Conservation (phyloP, 2,113 vertebrate species). For the Stigmatopora nigra region DNA sequence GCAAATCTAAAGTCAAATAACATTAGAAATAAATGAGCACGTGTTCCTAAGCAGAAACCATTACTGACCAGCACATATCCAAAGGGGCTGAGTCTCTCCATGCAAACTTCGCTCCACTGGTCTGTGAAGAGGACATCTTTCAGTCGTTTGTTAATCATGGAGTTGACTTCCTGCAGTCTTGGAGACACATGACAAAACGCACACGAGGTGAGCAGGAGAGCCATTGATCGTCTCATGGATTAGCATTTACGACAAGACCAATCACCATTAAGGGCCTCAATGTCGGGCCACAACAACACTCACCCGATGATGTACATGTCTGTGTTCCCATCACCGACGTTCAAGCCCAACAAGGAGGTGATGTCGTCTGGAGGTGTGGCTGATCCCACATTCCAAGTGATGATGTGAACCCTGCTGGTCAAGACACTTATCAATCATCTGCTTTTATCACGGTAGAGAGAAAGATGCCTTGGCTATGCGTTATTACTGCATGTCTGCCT, state of each 20-base stretch:
- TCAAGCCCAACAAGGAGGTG: conserved; percentile 84
- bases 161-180: conserved; percentile 97
- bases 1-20: conserved; percentile 10
- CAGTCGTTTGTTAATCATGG: conserved; percentile 93
- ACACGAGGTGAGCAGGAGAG: conserved; percentile 8
- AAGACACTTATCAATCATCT: neutral
- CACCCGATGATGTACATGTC: conserved; percentile 96
- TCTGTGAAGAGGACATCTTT: conserved; percentile 96
- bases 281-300: conserved; percentile 43
- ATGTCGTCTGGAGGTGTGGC: conserved; percentile 87
- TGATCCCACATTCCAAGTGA: conserved; percentile 95
- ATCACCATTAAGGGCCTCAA: conserved; percentile 4
- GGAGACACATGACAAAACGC: conserved; percentile 38
- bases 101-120: conserved; percentile 96
- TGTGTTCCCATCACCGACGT: conserved; percentile 75
- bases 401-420: conserved; percentile 81
- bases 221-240: conserved; percentile 10
- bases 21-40: conserved; percentile 18
- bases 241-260: conserved; percentile 5
- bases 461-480: neutral
- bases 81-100: conserved; percentile 89
- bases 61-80: conserved; percentile 89
- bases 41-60: conserved; percentile 36
- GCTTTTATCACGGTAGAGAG: neutral
- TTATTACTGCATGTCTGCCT: neutral